Conservation (phyloP, 92 coral and sea anemone species). For the Zoanthus gigantus region DNA sequence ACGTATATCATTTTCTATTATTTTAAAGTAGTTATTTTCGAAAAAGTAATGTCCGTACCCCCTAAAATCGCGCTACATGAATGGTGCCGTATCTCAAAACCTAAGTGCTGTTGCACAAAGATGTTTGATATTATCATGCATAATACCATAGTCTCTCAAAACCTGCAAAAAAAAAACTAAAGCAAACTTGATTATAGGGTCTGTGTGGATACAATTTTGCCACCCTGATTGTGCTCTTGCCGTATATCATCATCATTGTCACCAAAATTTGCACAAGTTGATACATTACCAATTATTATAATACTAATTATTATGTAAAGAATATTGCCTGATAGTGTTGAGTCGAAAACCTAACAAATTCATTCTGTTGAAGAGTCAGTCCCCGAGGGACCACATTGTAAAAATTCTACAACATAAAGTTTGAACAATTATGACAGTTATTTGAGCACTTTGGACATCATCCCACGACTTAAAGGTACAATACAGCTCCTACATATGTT, state of each 20-base stretch:
- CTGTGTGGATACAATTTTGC: neutral
- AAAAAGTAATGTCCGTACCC: slow-evolving; percentile 1
- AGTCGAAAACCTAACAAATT: no score
- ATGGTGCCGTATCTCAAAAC: slow-evolving; percentile 8
- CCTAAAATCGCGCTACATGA: neutral
- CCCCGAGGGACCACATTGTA: no score
- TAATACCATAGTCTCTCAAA: neutral
- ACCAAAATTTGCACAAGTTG: no score
- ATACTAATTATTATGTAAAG: no score
- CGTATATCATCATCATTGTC: no score
- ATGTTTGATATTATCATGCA: neutral
- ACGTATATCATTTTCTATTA: neutral
- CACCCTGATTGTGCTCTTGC: no score
- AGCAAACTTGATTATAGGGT: slow-evolving; percentile 8
- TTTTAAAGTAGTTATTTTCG: neutral
- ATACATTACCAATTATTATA: no score
- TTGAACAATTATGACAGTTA: neutral
- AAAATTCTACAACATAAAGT: no score
- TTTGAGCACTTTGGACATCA: slow-evolving; percentile 65
- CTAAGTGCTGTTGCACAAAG: slow-evolving; percentile 18
- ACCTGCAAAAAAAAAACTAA: neutral
- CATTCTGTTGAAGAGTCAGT: no score
- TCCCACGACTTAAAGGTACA: slow-evolving; percentile 66
- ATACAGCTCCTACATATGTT: slow-evolving; percentile 68
- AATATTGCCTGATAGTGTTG: no score